Conservation (phyloP, 1,140 invertebrate genomes). For the Heliconius melpomene region DNA sequence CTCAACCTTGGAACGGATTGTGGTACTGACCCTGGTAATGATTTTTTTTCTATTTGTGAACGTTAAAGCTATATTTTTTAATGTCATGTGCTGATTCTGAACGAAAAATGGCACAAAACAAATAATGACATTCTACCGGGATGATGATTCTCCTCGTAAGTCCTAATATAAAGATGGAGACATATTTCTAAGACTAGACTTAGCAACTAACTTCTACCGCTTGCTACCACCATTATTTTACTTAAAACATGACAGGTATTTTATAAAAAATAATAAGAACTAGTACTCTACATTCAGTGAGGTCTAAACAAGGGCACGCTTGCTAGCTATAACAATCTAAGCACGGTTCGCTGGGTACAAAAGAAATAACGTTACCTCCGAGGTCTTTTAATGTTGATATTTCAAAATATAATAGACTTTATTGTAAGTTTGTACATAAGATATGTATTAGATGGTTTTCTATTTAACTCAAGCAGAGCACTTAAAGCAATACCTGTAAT, state of each 20-base stretch:
- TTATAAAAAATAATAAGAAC: neutral
- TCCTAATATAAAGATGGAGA: too few species aligned
- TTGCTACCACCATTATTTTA: neutral
- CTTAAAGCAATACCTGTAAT: neutral
- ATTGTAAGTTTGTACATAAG: neutral
- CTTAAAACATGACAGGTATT: neutral
- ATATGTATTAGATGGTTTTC: neutral
- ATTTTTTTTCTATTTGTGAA: neutral
- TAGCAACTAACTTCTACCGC: neutral
- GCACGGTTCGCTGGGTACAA: slow-evolving; percentile 8
- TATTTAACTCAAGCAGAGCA: too few species aligned
- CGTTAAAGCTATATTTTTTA: too few species aligned
- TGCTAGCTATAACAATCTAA: neutral
- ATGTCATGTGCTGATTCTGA: too few species aligned
- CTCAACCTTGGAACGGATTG: neutral
- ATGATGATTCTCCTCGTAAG: too few species aligned
- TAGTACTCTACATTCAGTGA: neutral
- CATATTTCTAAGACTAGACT: too few species aligned
- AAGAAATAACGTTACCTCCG: neutral
- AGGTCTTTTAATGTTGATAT: neutral
- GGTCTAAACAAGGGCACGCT: neutral
- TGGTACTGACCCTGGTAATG: neutral
- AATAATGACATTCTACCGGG: too few species aligned
- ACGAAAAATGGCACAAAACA: too few species aligned
- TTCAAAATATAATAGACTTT: neutral